phyloP scores from a whole-genome alignment of 2,113 vertebrate genomes.

The Aspiorhynchus laticeps region DNA sequence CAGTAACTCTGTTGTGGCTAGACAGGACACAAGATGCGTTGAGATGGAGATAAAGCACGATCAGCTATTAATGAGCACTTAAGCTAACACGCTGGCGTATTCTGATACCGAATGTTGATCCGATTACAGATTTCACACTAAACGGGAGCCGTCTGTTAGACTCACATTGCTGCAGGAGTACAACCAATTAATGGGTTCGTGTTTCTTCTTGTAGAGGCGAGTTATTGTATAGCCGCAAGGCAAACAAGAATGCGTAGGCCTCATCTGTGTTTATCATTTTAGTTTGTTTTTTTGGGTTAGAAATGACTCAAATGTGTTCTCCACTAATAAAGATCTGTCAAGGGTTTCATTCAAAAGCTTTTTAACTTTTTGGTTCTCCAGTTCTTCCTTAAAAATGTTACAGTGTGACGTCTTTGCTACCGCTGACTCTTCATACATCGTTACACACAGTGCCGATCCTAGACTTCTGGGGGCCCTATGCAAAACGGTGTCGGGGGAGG shows the following conservation, averaged over 20 bases:
- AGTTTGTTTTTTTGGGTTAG: background rate
- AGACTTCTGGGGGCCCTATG: too few species aligned
- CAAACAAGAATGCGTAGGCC: background rate
- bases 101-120: conserved; percentile 22
- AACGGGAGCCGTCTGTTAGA: background rate
- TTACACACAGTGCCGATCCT: too few species aligned
- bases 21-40: conserved; percentile 33
- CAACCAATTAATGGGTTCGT: conserved; percentile 4
- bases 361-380: background rate
- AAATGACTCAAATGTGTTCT: background rate
- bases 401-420: background rate
- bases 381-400: background rate
- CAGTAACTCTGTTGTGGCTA: conserved; percentile 35
- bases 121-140: conserved; percentile 38
- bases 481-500: too few species aligned
- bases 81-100: conserved; percentile 30
- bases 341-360: background rate
- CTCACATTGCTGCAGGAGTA: background rate
- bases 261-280: background rate
- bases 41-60: conserved; percentile 38
- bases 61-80: conserved; percentile 53
- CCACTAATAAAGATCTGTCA: background rate
- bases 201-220: background rate
- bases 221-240: background rate
- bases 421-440: background rate